A percentile compares a stretch with the other conserved stretches of the same genome.
Evolutionary conservation across 2,113 vertebrate genomes (phyloP).

Genomic region (Malaclemys terrapin): DNA sequence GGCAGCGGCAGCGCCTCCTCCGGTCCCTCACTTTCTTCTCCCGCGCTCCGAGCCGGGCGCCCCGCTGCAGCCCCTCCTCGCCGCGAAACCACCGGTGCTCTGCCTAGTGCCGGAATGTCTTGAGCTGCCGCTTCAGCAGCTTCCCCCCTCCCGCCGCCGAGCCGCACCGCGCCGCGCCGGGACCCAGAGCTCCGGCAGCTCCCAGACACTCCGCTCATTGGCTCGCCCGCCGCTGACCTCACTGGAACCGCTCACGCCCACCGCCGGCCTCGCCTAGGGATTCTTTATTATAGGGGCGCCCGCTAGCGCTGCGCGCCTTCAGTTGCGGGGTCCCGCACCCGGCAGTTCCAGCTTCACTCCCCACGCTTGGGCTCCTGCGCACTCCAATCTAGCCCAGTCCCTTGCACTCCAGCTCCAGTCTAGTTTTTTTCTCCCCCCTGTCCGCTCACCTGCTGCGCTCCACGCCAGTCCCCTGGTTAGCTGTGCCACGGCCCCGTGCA

Average conservation of each 20-base stretch:
- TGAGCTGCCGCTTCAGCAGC: not conserved
- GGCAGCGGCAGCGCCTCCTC: not conserved
- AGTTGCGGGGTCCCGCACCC: not conserved
- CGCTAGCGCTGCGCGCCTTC: not conserved
- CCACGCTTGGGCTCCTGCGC: not conserved
- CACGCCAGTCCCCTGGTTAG: not conserved
- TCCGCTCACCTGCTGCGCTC: not conserved
- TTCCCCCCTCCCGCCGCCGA: not conserved
- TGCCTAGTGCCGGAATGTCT: slow-evolving; percentile 1
- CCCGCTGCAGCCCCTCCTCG: not conserved
- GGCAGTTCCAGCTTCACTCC: not conserved
- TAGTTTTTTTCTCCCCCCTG: no score
- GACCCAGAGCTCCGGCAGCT: not conserved
- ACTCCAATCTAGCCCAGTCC: not conserved
- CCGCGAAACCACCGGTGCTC: not conserved
- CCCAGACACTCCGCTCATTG: slow-evolving; percentile 33
- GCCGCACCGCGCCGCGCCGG: not conserved
- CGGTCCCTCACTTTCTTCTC: no score
- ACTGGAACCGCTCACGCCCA: not conserved
- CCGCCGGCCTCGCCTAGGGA: not conserved
- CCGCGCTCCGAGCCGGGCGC: no score
- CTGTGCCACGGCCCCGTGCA: no score
- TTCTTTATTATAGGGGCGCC: not conserved
- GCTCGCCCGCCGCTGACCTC: slow-evolving; percentile 46
- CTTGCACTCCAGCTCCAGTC: not conserved